Base-by-base conservation (phyloP, 1,140 invertebrate genomes). In the Zaprionus africanus region DNA sequence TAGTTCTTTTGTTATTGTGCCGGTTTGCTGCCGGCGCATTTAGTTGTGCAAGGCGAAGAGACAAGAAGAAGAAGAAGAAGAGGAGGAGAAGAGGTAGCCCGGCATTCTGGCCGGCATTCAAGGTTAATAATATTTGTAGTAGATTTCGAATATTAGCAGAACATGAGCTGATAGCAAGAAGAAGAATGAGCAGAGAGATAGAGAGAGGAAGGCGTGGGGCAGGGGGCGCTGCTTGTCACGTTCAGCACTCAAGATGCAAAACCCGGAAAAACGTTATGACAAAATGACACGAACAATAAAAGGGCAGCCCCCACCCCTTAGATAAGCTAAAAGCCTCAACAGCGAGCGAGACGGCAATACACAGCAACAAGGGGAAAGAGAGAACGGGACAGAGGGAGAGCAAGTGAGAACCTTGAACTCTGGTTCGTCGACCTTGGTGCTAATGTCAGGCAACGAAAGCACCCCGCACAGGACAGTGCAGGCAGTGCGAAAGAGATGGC, bases 351-450 rank as follows among this genome's bases (percentile, higher is more conserved):
- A 43, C 73, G 46, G 31, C 38, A 69, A 78, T 22, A 46, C 19
- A 24, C 19, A 2, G 46, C 51, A 71, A 70, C 59, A 71, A 66
- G 58, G 68, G 79, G 17, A 34, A 1, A 22, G 17, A 12, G 24
- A 41, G 38, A 46, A n/a, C n/a, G 26, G n/a, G 46, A 56, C 1
- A 54, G 19, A 61, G 51, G 22, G 26, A 41, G 26, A 63, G 66
- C 43, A 81, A 81, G 38, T 61, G 34, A 19, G 43, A 69, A 91
- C 91, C 91, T 92, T 92, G 91, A 92, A 92, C 91, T 92, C 96
- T 81, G 96, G 96, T 93, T 96, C 97, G 78, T 95, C 95, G 70
- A 96, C 95, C 92, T 92, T 92, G 91, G 83, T 69, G 83, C 69
- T 87, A 87, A 87, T 88, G 83, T 83, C 83, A 86, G 82, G 78